A percentile compares a stretch with the other conserved stretches of the same genome.
Conservation (phyloP, 1,140 invertebrate genomes). For the Phenacoccus solenopsis region DNA sequence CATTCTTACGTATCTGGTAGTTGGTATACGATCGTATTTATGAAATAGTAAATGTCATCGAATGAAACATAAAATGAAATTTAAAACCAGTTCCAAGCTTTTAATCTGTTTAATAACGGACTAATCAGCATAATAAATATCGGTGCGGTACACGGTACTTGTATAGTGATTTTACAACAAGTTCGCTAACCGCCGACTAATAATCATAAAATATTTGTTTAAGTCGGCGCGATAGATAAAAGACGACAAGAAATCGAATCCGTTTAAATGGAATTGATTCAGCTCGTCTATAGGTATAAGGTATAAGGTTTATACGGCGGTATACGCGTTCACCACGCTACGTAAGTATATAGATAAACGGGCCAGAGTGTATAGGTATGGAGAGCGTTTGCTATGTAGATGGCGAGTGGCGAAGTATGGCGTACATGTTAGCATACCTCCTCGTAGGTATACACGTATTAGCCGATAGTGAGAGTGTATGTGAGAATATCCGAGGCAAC, state of each 20-base stretch:
- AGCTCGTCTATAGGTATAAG: too few species aligned
- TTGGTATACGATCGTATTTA: too few species aligned
- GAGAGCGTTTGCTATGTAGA: neutral
- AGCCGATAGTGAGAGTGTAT: neutral
- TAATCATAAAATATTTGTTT: slow-evolving; percentile 16
- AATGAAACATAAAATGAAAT: neutral
- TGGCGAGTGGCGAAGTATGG: too few species aligned
- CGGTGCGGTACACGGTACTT: neutral
- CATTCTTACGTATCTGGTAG: neutral
- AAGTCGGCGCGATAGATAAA: slow-evolving; percentile 4
- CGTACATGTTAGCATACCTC: neutral
- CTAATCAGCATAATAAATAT: slow-evolving; percentile 14
- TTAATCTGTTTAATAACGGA: slow-evolving; percentile 5
- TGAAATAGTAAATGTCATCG: neutral
- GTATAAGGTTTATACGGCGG: neutral
- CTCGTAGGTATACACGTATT: neutral
- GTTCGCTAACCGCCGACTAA: slow-evolving; percentile 13
- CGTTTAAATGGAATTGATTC: slow-evolving; percentile 15
- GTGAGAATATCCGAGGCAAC: slow-evolving; percentile 7
- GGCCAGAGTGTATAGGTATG: neutral
- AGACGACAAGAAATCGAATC: slow-evolving; percentile 16
- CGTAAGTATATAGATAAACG: neutral
- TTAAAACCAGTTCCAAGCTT: neutral
- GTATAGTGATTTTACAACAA: slow-evolving; percentile 12
- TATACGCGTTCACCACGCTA: too few species aligned